These are phyloP conservation scores for Cryptocheilus praepositus DNA, from an alignment of 2,888 invertebrate genomes.

Conservation along the genomic window DNA sequence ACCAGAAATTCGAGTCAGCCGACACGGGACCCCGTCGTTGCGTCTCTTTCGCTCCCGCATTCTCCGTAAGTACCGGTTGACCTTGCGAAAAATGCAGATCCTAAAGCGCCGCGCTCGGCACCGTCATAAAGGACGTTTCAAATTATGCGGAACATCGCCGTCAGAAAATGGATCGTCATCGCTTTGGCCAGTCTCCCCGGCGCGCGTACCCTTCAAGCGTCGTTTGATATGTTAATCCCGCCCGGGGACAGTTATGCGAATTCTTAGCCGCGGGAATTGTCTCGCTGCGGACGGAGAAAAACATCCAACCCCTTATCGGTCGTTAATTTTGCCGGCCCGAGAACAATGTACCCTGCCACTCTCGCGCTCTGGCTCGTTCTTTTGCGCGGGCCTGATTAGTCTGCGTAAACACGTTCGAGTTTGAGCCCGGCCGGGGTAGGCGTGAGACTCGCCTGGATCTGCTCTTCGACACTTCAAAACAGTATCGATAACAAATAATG, in stretches of 20 bases:
- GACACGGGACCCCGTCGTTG: not conserved
- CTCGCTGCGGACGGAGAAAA: not conserved
- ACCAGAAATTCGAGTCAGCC: constrained; percentile 5
- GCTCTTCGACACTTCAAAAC: too few species aligned
- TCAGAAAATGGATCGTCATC: constrained; percentile 18
- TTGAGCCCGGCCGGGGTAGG: too few species aligned
- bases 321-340: too few species aligned
- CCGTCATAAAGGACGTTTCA: not conserved
- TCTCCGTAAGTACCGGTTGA: constrained; percentile 52
- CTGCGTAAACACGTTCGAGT: too few species aligned
- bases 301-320: too few species aligned
- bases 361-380: not conserved
- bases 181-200: not conserved
- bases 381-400: not conserved
- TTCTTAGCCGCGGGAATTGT: not conserved
- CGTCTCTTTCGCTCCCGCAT: not conserved
- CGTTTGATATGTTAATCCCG: constrained; percentile 24
- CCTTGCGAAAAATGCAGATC: constrained; percentile 65
- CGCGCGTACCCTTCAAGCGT: constrained; percentile 3
- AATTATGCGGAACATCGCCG: constrained; percentile 16
- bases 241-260: constrained; percentile 1
- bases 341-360: not conserved
- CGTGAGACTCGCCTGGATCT: too few species aligned
- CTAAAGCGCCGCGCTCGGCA: constrained; percentile 14
- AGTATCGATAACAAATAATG: too few species aligned